Evolutionary conservation across 2,113 vertebrate genomes (phyloP).

Genomic region (Monarcha castaneiventris): DNA sequence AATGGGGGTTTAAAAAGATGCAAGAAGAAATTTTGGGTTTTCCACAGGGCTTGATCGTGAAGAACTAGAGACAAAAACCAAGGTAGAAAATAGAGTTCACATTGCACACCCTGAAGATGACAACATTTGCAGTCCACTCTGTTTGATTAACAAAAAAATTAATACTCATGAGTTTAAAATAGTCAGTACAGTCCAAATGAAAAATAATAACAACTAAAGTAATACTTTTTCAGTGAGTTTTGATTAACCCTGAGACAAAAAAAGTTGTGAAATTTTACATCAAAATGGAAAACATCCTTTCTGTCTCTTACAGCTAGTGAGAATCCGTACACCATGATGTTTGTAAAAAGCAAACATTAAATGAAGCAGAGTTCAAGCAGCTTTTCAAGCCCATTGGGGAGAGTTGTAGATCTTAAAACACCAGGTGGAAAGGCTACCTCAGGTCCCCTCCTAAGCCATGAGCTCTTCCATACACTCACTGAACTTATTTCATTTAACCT

Average conservation of each 20-base stretch:
- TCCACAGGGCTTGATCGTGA: background rate
- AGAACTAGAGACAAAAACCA: background rate
- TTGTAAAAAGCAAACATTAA: background rate
- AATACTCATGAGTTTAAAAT: background rate
- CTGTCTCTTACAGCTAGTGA: background rate
- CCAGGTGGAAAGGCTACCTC: background rate
- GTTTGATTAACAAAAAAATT: background rate
- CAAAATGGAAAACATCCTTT: background rate
- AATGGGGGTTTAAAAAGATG: background rate
- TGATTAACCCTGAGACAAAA: background rate
- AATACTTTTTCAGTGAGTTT: background rate
- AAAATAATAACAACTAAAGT: background rate
- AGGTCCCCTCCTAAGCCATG: background rate
- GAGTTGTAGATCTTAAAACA: background rate
- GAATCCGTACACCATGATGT: background rate
- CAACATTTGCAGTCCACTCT: background rate
- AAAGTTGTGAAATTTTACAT: background rate
- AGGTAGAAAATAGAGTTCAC: background rate
- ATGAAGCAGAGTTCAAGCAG: background rate
- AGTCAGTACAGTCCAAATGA: background rate
- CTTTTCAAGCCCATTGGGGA: background rate
- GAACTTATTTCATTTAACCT: background rate
- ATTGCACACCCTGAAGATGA: background rate
- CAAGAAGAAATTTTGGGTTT: background rate
- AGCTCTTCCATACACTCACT: background rate